phyloP scores from a whole-genome alignment of 2,888 invertebrate species.

The Hetaerina titia region DNA sequence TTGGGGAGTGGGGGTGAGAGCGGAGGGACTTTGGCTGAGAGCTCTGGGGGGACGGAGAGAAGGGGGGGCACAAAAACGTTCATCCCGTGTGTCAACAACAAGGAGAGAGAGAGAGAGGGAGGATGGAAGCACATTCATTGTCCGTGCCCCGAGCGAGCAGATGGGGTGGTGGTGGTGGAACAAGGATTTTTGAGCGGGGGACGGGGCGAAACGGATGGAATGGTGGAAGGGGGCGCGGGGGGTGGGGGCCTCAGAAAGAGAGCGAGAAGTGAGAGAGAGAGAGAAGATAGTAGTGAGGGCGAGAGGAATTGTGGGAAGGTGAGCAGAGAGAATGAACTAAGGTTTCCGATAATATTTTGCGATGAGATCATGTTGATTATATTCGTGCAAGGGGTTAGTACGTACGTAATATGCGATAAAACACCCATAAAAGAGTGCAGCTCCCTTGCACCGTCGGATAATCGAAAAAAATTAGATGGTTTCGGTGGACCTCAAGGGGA shows the following conservation, averaged over 20 bases:
- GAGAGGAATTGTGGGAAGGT: neutral
- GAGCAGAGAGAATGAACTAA: neutral
- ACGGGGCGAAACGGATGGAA: neutral
- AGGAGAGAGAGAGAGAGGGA: neutral
- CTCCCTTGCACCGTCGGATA: no score
- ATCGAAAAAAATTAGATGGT: no score
- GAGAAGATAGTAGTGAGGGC: neutral
- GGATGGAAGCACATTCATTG: neutral
- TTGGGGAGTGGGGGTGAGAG: neutral
- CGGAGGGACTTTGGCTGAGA: neutral
- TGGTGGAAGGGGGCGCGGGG: neutral
- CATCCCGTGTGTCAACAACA: constrained; percentile 63
- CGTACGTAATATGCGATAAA: no score
- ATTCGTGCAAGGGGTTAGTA: neutral
- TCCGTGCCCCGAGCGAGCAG: constrained; percentile 3
- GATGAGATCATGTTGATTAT: neutral
- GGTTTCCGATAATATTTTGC: neutral
- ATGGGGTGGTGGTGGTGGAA: neutral
- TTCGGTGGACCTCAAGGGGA: no score
- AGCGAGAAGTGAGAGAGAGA: neutral
- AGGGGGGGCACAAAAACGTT: constrained; percentile 54
- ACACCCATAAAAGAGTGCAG: no score
- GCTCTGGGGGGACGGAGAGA: neutral
- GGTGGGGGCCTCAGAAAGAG: neutral
- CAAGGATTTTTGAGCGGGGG: neutral